Evolutionary conservation across 37 sponge, comb jelly and placozoan species (phyloP), one percentile per base, ranked within the genome.

Genomic region (Crambe crambe): DNA sequence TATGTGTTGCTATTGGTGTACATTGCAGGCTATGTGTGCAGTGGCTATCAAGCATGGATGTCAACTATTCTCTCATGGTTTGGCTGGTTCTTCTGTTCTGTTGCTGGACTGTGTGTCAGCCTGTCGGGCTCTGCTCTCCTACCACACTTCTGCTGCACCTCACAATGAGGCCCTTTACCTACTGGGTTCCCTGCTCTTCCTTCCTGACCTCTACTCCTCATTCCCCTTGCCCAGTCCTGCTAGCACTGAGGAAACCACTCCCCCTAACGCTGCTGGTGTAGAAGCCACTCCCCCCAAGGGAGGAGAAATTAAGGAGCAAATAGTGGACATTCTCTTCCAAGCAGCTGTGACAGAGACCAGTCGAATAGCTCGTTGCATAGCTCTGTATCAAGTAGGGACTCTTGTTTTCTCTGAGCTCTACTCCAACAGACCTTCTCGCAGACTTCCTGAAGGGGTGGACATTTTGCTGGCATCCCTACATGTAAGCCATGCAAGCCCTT

Each of bases 371-470:
- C 76, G 92, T 56, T 85, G 89, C 37, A 60, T 82, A 38, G 89
- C 89, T 31, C 60, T 92, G n/a, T 71, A 85, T 38, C 83, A 81
- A 27, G 51, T 88, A 21, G 93, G 93, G 25, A 77, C 82, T 44
- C 51, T 92, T 30, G 63, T 67, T 29, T 85, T 69, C 74, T 68
- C 78, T 21, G 77, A 80, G 26, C 79, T 92, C 30, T 38, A 29
- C 0, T 27, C 42, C 43, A 59, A 74, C 38, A 42, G 12, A 20
- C 54, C 62, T 17, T 82, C 71, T 37, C 43, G 29, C 25, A 69
- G 70, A 26, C 26, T 88, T 9, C 38, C 65, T 17, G 82, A 88
- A 26, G 82, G 76, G 4, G 36, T 92, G 8, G 76, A 92, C 43
- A 85, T 92, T 29, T 58, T 92, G 26, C 51, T 92, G 6, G 78